A percentile compares a stretch with the other conserved stretches of the same genome.
phyloP scores from a whole-genome alignment of 2,113 vertebrate species.

The Smithornis capensis region DNA sequence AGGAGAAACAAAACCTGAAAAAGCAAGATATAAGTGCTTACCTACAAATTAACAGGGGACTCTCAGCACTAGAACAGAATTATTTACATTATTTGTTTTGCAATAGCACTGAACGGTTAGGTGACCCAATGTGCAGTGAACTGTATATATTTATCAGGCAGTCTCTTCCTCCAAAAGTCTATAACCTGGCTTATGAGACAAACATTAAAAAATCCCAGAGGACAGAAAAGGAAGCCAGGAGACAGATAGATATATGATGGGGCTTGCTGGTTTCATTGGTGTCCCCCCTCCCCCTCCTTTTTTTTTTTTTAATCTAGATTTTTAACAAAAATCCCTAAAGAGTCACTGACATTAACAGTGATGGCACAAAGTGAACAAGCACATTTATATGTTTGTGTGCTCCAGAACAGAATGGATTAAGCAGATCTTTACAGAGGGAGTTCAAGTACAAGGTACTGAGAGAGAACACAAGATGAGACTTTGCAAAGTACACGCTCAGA shows the following conservation, averaged over 20 bases:
- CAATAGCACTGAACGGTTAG: not conserved
- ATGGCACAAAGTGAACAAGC: not conserved
- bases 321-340: not conserved
- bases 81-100: not conserved
- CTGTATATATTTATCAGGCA: not conserved
- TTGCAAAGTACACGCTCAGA: not conserved
- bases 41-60: not conserved
- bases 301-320: not conserved
- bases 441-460: not conserved
- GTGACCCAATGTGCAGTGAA: not conserved
- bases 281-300: not conserved
- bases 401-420: not conserved
- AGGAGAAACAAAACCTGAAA: not conserved
- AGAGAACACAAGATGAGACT: not conserved
- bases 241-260: not conserved
- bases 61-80: not conserved
- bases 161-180: not conserved
- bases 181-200: not conserved
- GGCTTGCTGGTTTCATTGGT: not conserved
- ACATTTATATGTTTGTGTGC: not conserved
- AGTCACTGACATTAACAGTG: not conserved
- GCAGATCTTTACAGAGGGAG: not conserved
- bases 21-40: not conserved
- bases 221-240: constrained; percentile 5
- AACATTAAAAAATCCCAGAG: constrained; percentile 22